Evolutionary conservation across 1,140 invertebrate genomes (phyloP), one percentile per base, ranked within the genome.

Genomic region (Drosophila miranda): DNA sequence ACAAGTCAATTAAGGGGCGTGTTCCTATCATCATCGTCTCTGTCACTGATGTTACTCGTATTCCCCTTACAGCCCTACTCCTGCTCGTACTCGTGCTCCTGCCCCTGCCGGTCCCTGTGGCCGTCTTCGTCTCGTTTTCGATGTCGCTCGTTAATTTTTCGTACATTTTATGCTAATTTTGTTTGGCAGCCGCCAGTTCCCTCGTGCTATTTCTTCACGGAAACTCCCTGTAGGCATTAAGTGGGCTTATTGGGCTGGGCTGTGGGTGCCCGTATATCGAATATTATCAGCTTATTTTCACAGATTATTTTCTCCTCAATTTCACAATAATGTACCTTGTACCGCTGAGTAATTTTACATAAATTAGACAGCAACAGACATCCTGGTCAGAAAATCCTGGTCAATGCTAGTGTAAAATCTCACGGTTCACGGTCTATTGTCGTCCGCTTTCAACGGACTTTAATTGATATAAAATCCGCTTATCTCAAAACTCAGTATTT

Each of bases 131-230:
- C 72, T 49, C 53, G 44, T 75, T 75, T 46, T 78, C 75, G 76
- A 62, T 57, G 80, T 61, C 28, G 67, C 72, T 86, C 77, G 77
- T 78, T 86, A 89, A 89, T 75, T 78, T 80, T 84, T 89, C 69
- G 64, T 78, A 67, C 71, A 77, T 82, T 82, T 83, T 89, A 89
- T 89, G 76, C 79, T 89, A 80, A 88, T 89, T 89, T 89, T 49
- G 68, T 80, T 75, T 80, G 77, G 57, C 80, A 86, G 70, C 48
- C 58, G 21, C 28, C 56, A 21, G 53, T 52, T 54, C 50, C 55
- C 58, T 62, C 53, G 59, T 59, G 68, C 51, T 55, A 62, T 61
- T 72, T 67, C 63, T 71, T 64, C 38, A 43, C 43, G 38, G 8
- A 34, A 60, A 63, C 51, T 74, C 48, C 77, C 64, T 43, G 61